Evolutionary conservation across 2,797 vertebrate genomes (phyloP).

Genomic region (Kryptopterus vitreolus): DNA sequence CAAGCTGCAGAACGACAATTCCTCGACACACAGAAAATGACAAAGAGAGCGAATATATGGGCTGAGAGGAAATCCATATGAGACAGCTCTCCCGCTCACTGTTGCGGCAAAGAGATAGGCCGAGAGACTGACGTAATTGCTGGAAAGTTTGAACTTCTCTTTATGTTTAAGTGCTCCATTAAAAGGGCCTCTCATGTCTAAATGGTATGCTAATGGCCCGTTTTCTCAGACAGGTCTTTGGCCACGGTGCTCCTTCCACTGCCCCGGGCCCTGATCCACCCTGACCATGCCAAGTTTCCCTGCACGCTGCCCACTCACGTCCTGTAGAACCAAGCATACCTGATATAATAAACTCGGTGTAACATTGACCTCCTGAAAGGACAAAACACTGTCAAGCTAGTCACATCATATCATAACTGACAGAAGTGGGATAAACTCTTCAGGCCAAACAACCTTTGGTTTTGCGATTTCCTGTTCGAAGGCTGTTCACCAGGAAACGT

Average conservation of each 20-base stretch:
- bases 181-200: conserved; percentile 58
- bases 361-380: conserved; percentile 36
- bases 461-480: conserved; percentile 29
- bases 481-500: conserved; percentile 5
- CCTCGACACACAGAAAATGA: conserved; percentile 48
- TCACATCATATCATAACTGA: conserved; percentile 25
- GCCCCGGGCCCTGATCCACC: conserved; percentile 39
- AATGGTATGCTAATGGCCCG: conserved; percentile 60
- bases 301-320: conserved; percentile 44
- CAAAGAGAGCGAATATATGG: conserved; percentile 50
- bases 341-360: conserved; percentile 43
- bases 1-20: conserved; percentile 54
- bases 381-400: conserved; percentile 37
- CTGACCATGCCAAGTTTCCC: conserved; percentile 53
- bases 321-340: conserved; percentile 39
- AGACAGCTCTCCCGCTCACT: conserved; percentile 36
- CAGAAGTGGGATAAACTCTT: not conserved
- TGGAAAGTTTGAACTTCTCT: conserved; percentile 61
- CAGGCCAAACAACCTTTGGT: conserved; percentile 20
- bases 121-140: conserved; percentile 62
- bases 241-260: conserved; percentile 30
- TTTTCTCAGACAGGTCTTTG: conserved; percentile 61
- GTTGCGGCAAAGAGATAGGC: conserved; percentile 50
- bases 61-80: conserved; percentile 53
- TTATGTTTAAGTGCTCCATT: conserved; percentile 58